phyloP scores from a whole-genome alignment of 1,140 invertebrate genomes.

The Hermetia illucens region DNA sequence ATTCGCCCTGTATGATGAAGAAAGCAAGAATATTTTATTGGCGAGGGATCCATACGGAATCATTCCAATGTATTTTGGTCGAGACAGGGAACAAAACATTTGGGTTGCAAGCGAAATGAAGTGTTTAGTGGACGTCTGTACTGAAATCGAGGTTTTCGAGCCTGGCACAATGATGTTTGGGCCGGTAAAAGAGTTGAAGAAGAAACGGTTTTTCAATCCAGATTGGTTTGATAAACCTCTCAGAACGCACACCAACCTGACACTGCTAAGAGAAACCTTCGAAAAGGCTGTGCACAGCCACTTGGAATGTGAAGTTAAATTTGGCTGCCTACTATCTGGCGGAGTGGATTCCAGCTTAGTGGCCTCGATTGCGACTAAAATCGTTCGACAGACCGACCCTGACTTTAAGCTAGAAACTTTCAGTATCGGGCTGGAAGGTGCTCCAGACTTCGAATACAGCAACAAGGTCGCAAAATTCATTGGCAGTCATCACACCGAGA shows the following conservation, averaged over 20 bases:
- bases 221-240: slow-evolving; percentile 18
- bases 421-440: slow-evolving; percentile 73
- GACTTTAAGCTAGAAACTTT: slow-evolving; percentile 50
- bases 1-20: slow-evolving; percentile 61
- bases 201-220: slow-evolving; percentile 15
- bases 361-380: slow-evolving; percentile 57
- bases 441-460: slow-evolving; percentile 75
- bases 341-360: slow-evolving; percentile 82
- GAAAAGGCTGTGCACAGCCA: slow-evolving; percentile 25
- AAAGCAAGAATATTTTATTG: slow-evolving; percentile 48
- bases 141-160: slow-evolving; percentile 2
- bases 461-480: slow-evolving; percentile 68
- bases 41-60: slow-evolving; percentile 75
- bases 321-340: slow-evolving; percentile 46
- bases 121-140: slow-evolving; percentile 4
- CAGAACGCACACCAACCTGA: slow-evolving; percentile 11
- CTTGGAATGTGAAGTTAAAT: slow-evolving; percentile 25
- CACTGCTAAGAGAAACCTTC: slow-evolving; percentile 15
- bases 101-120: slow-evolving; percentile 7
- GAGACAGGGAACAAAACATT: slow-evolving; percentile 20
- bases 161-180: slow-evolving; percentile 14
- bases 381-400: slow-evolving; percentile 20
- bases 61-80: slow-evolving; percentile 43
- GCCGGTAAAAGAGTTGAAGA: slow-evolving; percentile 10
- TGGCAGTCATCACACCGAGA: slow-evolving; percentile 76